These are phyloP conservation scores for Polylopha cassiicola DNA, from an alignment of 2,888 invertebrate genomes.

Conservation along the genomic window DNA sequence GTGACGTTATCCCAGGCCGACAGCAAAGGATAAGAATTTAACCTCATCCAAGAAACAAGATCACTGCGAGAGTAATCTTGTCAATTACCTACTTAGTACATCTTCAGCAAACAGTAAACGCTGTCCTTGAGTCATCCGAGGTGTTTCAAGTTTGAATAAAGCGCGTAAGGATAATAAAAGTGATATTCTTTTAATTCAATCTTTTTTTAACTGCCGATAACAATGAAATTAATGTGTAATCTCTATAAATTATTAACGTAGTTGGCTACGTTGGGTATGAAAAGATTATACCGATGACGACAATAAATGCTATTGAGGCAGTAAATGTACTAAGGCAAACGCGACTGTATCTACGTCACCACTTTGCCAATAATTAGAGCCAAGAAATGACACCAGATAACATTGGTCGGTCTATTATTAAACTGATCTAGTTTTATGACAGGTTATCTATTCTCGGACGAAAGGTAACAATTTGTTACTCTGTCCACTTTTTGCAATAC, in stretches of 20 bases:
- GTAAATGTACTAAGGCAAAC: conserved; percentile 1
- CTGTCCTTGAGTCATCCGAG: no score
- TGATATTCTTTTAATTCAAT: no score
- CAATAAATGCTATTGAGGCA: neutral
- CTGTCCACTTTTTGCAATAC: conserved; percentile 13
- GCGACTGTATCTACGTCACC: neutral
- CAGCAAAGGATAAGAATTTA: conserved; percentile 34
- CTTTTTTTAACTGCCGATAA: no score
- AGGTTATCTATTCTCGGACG: conserved; percentile 8
- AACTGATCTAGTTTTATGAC: conserved; percentile 2
- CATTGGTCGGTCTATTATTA: conserved; percentile 1
- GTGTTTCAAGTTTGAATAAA: no score
- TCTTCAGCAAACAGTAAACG: no score
- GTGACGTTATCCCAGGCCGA: conserved; percentile 33
- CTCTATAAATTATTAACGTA: no score
- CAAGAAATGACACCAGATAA: conserved; percentile 4
- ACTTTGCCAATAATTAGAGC: conserved; percentile 2
- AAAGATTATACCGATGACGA: no score
- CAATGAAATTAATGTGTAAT: no score
- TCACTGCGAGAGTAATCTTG: conserved; percentile 13
- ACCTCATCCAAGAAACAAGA: conserved; percentile 26
- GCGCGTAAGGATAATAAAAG: no score
- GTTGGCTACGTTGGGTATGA: no score
- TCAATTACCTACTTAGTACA: conserved; percentile 1
- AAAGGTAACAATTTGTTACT: conserved; percentile 2